Evolutionary conservation across 2,797 vertebrate species (phyloP).

Genomic region (Silurus aristotelis): DNA sequence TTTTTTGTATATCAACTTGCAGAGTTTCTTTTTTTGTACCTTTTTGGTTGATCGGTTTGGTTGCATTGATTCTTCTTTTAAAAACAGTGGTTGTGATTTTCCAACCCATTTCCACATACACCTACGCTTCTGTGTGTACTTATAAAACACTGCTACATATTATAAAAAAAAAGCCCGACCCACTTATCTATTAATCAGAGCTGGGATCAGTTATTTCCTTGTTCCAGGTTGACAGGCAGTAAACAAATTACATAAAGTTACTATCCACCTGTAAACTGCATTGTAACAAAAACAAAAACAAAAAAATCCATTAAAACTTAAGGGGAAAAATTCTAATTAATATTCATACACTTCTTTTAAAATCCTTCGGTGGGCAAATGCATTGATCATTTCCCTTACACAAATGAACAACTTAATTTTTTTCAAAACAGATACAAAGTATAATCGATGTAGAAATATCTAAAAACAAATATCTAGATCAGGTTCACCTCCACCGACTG

Average conservation of each 20-base stretch:
- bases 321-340: constrained; percentile 5
- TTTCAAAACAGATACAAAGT: background rate
- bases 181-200: background rate
- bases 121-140: constrained; percentile 12
- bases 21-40: background rate
- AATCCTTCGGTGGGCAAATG: constrained; percentile 30
- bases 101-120: background rate
- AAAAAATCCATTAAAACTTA: background rate
- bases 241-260: constrained; percentile 19
- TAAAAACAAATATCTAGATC: background rate
- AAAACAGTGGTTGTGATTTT: constrained; percentile 9
- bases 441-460: background rate
- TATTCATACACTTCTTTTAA: constrained; percentile 37
- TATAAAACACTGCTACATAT: background rate
- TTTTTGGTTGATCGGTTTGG: no score
- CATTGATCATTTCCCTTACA: constrained; percentile 4
- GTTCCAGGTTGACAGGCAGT: background rate
- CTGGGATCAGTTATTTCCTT: background rate
- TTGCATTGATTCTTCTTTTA: background rate
- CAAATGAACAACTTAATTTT: background rate
- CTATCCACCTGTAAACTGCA: constrained; percentile 4
- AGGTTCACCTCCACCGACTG: background rate
- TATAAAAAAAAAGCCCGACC: constrained; percentile 6
- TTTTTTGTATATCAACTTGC: background rate
- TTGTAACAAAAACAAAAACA: background rate